phyloP scores from a whole-genome alignment of 2,797 vertebrate species.

The Xyrichtys novacula region DNA sequence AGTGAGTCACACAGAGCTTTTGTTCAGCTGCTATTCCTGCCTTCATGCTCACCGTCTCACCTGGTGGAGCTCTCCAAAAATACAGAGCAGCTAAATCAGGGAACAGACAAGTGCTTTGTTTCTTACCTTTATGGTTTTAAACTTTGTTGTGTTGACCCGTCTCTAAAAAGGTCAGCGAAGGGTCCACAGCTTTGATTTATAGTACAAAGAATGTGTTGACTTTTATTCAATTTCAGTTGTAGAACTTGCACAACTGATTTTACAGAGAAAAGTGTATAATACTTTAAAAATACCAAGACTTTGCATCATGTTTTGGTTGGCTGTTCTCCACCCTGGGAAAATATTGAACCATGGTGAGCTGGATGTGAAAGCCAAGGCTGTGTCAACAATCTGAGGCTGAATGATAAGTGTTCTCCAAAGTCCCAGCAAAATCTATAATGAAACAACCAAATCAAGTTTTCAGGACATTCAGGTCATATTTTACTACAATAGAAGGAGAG shows the following conservation, averaged over 20 bases:
- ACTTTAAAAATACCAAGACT: constrained; percentile 28
- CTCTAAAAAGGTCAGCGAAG: not conserved
- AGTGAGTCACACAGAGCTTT: constrained; percentile 65
- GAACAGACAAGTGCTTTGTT: not conserved
- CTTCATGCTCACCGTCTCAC: constrained; percentile 41
- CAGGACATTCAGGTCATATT: constrained; percentile 42
- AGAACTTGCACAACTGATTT: too few relatives aligned
- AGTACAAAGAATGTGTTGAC: too few relatives aligned
- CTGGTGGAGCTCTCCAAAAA: constrained; percentile 55
- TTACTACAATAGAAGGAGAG: constrained; percentile 27
- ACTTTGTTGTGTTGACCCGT: not conserved
- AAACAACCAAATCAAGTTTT: not conserved
- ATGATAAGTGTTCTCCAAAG: constrained; percentile 53
- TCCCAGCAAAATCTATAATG: constrained; percentile 11
- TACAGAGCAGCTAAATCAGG: constrained; percentile 17
- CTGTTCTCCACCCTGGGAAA: constrained; percentile 63
- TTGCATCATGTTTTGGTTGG: constrained; percentile 44
- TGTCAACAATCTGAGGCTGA: constrained; percentile 67
- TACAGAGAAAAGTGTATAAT: constrained; percentile 6
- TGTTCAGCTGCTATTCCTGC: constrained; percentile 61
- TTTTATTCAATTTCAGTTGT: too few relatives aligned
- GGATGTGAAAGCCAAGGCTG: constrained; percentile 54
- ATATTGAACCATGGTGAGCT: constrained; percentile 68
- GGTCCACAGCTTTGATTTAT: too few relatives aligned
- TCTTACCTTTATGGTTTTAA: not conserved